Evolutionary conservation across 1,140 invertebrate species (phyloP).

Genomic region (Pissodes strobi): DNA sequence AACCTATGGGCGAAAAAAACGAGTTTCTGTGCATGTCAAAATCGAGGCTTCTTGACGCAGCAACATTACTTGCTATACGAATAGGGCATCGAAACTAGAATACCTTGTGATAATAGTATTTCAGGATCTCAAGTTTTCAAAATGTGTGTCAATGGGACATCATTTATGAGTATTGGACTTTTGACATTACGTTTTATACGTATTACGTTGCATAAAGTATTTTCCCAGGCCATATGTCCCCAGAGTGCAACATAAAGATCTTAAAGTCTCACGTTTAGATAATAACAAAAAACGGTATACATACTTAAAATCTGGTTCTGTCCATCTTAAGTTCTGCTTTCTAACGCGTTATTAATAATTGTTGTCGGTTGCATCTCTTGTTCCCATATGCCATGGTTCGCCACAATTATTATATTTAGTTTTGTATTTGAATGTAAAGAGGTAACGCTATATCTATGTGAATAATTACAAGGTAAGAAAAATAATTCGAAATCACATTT

Average conservation of each 20-base stretch:
- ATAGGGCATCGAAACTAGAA: too few relatives aligned
- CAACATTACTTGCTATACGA: too few relatives aligned
- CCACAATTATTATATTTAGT: not conserved
- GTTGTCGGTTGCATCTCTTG: not conserved
- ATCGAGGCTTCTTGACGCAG: too few relatives aligned
- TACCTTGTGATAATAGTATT: too few relatives aligned
- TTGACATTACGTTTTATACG: too few relatives aligned
- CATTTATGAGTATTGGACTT: too few relatives aligned
- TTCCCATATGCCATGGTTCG: not conserved
- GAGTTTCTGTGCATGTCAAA: too few relatives aligned
- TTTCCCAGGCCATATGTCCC: not conserved
- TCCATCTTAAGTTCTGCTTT: not conserved
- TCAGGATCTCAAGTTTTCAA: too few relatives aligned
- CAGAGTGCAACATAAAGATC: conserved; percentile 9
- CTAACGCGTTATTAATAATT: not conserved
- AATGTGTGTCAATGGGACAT: too few relatives aligned
- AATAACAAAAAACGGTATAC: conserved; percentile 3
- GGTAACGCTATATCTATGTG: not conserved
- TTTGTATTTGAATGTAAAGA: not conserved
- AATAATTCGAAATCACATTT: too few relatives aligned
- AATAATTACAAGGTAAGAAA: not conserved
- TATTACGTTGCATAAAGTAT: too few relatives aligned
- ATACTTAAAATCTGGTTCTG: not conserved
- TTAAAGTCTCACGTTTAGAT: conserved; percentile 9
- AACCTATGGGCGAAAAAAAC: too few relatives aligned